phyloP scores from a whole-genome alignment of 1,140 invertebrate species.

The Teleopsis dalmanni region DNA sequence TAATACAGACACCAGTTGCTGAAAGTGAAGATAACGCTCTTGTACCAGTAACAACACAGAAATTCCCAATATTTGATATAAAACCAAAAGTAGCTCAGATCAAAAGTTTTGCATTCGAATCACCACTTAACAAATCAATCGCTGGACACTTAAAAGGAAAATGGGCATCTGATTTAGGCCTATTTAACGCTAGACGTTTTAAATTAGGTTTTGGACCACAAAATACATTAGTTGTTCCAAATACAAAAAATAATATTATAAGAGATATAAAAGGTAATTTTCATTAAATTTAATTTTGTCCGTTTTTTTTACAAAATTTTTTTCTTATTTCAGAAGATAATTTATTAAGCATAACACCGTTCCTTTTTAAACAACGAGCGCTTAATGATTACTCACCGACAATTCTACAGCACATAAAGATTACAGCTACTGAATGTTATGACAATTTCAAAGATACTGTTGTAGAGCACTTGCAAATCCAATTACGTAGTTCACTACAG shows the following conservation, averaged over 20 bases:
- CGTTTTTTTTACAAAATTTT: not conserved
- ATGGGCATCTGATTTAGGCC: slow-evolving; percentile 57
- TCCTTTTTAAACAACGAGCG: slow-evolving; percentile 20
- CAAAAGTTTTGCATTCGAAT: slow-evolving; percentile 44
- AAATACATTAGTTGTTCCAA: slow-evolving; percentile 50
- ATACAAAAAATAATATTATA: slow-evolving; percentile 24
- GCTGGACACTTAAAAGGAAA: slow-evolving; percentile 47
- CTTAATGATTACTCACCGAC: slow-evolving; percentile 23
- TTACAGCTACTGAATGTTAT: slow-evolving; percentile 23
- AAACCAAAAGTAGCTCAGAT: slow-evolving; percentile 38
- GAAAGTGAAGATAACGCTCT: not conserved
- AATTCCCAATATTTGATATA: slow-evolving; percentile 23
- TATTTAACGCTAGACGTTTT: slow-evolving; percentile 60
- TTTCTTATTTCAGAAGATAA: slow-evolving; percentile 7
- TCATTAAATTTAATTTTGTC: not conserved
- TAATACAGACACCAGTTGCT: not conserved
- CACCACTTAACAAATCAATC: slow-evolving; percentile 46
- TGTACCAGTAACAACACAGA: slow-evolving; percentile 4
- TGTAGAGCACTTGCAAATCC: slow-evolving; percentile 48
- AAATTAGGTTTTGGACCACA: slow-evolving; percentile 67
- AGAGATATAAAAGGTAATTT: slow-evolving; percentile 9
- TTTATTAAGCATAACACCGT: slow-evolving; percentile 8
- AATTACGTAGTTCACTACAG: slow-evolving; percentile 41
- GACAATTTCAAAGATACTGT: slow-evolving; percentile 32
- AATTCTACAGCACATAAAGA: slow-evolving; percentile 28